phyloP scores from a whole-genome alignment of 2,797 vertebrate genomes.

The Streptopelia turtur region DNA sequence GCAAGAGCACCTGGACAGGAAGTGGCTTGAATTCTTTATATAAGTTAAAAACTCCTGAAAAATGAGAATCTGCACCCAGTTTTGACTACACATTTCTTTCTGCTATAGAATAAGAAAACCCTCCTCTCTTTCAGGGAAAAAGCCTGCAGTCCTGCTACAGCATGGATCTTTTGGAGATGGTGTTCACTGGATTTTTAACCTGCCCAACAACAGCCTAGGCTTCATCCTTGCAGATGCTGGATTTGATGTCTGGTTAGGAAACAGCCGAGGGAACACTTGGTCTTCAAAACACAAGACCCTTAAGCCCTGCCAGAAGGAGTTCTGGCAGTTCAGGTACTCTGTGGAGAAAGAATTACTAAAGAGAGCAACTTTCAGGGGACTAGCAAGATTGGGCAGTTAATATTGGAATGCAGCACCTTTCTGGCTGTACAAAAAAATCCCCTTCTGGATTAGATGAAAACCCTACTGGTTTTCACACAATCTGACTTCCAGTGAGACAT shows the following conservation, averaged over 20 bases:
- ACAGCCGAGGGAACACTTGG: constrained; percentile 92
- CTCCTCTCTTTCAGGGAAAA: constrained; percentile 69
- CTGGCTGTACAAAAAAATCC: not conserved
- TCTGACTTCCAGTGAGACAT: not conserved
- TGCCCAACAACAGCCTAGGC: constrained; percentile 82
- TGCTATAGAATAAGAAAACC: not conserved
- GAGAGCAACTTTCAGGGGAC: not conserved
- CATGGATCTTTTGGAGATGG: constrained; percentile 86
- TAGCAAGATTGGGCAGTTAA: not conserved
- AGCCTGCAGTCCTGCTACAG: constrained; percentile 80
- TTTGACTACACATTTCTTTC: not conserved
- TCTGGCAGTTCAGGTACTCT: constrained; percentile 85
- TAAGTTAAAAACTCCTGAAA: not conserved
- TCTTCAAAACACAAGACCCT: constrained; percentile 84
- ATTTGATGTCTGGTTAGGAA: constrained; percentile 94
- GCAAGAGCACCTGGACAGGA: not conserved
- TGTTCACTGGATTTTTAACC: constrained; percentile 89
- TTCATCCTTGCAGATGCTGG: constrained; percentile 88
- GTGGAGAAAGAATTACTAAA: not conserved
- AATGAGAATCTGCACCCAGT: not conserved
- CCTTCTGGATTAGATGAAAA: constrained; percentile 18
- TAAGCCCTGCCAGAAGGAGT: constrained; percentile 74
- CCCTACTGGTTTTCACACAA: not conserved
- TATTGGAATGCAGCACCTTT: not conserved
- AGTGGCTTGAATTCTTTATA: not conserved